Conservation (phyloP, 2,888 invertebrate genomes). For the Cerastis rubricosa region DNA sequence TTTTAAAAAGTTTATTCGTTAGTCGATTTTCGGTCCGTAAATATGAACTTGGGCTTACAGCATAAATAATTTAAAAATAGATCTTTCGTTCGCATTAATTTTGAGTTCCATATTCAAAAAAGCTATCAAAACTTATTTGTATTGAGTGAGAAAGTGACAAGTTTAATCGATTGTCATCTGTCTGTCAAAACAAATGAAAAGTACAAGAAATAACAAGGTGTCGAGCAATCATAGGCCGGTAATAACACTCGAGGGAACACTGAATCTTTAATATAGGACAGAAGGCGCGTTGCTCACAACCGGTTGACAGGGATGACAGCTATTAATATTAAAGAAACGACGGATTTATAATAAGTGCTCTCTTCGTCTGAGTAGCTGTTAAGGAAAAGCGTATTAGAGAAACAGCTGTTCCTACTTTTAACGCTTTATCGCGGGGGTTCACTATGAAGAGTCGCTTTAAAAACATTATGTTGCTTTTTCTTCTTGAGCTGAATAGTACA, state of each 20-base stretch:
- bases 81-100: background rate
- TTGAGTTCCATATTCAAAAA: conserved; percentile 11
- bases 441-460: conserved; percentile 1
- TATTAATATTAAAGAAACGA: conserved; percentile 29
- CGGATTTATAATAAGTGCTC: conserved; percentile 38
- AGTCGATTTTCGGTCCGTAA: background rate
- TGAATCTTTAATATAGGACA: conserved; percentile 41
- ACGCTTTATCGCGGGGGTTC: conserved; percentile 3
- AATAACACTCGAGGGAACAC: conserved; percentile 25
- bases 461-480: background rate
- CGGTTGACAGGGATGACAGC: conserved; percentile 5
- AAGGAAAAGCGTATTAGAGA: conserved; percentile 3
- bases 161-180: background rate
- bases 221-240: conserved; percentile 29
- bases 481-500: background rate
- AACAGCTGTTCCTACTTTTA: conserved; percentile 12
- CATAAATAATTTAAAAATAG: background rate
- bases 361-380: conserved; percentile 7
- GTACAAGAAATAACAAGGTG: background rate
- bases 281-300: conserved; percentile 16
- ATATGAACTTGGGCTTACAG: background rate
- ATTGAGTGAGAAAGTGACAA: background rate
- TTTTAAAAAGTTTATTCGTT: background rate
- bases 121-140: background rate
- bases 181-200: conserved; percentile 17